A percentile compares a stretch with the other conserved stretches of the same genome.
Conservation (phyloP, 2,113 vertebrate genomes). For the Tragelaphus buxtoni region DNA sequence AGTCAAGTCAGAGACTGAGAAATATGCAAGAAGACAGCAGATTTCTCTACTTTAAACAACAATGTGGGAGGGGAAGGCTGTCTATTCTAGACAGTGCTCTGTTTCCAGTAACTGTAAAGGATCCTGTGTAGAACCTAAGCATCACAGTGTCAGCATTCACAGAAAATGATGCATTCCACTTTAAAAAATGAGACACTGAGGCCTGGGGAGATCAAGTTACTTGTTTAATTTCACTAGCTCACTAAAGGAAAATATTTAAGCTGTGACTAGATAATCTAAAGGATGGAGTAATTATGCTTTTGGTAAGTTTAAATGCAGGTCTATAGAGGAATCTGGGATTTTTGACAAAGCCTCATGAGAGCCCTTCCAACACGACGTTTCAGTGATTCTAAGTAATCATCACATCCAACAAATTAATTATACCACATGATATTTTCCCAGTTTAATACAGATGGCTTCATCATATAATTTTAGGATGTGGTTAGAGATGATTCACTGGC, state of each 20-base stretch:
- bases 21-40: background rate
- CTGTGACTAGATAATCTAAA: conserved; percentile 20
- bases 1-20: background rate
- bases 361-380: background rate
- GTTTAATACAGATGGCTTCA: conserved; percentile 59
- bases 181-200: conserved; percentile 3
- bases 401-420: conserved; percentile 61
- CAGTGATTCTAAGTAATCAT: conserved; percentile 42
- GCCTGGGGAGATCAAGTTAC: background rate
- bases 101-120: background rate
- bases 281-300: conserved; percentile 11
- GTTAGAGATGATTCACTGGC: conserved; percentile 58
- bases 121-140: background rate
- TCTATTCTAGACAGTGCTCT: background rate
- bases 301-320: conserved; percentile 34
- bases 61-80: background rate
- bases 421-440: conserved; percentile 50
- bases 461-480: conserved; percentile 58
- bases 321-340: conserved; percentile 4
- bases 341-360: conserved; percentile 5
- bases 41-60: background rate
- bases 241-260: conserved; percentile 30
- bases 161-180: background rate
- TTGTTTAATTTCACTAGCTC: background rate
- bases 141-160: background rate